Conservation (phyloP, 2,113 vertebrate genomes). For the Ursus arctos region DNA sequence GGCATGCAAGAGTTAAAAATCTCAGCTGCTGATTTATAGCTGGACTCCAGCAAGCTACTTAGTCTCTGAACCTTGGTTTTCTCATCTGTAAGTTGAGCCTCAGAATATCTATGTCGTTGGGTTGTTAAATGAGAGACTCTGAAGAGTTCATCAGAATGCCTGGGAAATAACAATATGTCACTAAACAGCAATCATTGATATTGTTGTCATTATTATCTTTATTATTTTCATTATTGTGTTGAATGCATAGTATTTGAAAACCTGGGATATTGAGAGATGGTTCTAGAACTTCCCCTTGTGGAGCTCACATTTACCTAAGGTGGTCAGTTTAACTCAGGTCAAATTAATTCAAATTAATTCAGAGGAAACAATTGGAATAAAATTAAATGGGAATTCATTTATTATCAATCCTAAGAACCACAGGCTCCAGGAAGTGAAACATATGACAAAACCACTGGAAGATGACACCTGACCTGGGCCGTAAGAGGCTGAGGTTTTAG, state of each 20-base stretch:
- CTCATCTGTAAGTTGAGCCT: not conserved
- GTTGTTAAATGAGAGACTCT: not conserved
- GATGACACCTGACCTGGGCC: not conserved
- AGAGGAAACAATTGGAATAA: not conserved
- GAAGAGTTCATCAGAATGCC: not conserved
- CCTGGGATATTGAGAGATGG: not conserved
- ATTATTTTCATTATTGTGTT: conserved; percentile 34
- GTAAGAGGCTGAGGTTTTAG: not conserved
- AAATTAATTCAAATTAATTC: not conserved
- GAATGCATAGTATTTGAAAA: not conserved
- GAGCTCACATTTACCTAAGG: not conserved
- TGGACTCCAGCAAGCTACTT: not conserved
- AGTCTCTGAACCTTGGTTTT: not conserved
- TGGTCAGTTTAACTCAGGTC: not conserved
- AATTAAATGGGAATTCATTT: conserved; percentile 39
- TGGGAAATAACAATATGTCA: not conserved
- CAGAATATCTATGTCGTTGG: not conserved
- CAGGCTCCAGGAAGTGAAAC: not conserved
- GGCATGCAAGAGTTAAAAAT: not conserved
- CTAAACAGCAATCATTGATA: not conserved
- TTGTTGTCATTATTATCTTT: not conserved
- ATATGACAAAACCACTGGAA: not conserved
- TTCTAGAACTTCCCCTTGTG: not conserved
- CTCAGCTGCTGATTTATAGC: not conserved
- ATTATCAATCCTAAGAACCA: not conserved